A percentile compares a stretch with the other conserved stretches of the same genome.
These are phyloP conservation scores for Lepidonotus clava DNA, from an alignment of 2,888 invertebrate genomes.

Conservation along the genomic window DNA sequence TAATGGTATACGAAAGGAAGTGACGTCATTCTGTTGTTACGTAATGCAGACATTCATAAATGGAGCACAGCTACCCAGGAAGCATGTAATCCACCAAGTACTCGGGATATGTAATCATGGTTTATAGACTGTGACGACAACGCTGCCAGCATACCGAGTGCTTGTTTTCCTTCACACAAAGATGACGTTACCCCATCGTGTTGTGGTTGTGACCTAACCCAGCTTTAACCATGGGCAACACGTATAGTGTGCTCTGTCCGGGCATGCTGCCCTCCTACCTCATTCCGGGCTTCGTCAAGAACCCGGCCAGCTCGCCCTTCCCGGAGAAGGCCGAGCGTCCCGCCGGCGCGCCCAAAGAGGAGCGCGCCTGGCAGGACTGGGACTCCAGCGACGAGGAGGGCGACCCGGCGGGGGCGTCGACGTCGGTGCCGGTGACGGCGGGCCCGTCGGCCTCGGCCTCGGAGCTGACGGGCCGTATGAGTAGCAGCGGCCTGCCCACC, in stretches of 20 bases:
- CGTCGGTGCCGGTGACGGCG: not conserved
- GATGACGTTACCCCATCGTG: not conserved
- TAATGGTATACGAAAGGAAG: too few species aligned
- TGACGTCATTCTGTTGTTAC: too few species aligned
- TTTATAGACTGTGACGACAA: too few species aligned
- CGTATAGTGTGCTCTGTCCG: slow-evolving; percentile 58
- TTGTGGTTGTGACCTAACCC: not conserved
- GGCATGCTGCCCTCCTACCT: slow-evolving; percentile 56
- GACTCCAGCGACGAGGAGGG: slow-evolving; percentile 31
- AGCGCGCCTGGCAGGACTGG: slow-evolving; percentile 40
- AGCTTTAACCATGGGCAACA: slow-evolving; percentile 56
- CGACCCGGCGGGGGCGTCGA: not conserved
- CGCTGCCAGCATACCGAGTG: too few species aligned
- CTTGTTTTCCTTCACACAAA: too few species aligned
- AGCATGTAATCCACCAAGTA: too few species aligned
- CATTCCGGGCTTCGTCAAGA: slow-evolving; percentile 52
- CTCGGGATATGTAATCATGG: too few species aligned
- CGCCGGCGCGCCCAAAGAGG: not conserved
- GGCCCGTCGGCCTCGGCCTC: slow-evolving; percentile 23
- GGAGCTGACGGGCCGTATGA: slow-evolving; percentile 20
- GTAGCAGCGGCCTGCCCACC: not conserved
- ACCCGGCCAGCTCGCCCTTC: slow-evolving; percentile 20
- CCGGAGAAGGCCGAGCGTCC: not conserved
- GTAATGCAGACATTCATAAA: too few species aligned
- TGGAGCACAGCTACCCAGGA: too few species aligned